Base-by-base conservation (phyloP, 1,140 invertebrate species). In the Euwallacea fornicatus region DNA sequence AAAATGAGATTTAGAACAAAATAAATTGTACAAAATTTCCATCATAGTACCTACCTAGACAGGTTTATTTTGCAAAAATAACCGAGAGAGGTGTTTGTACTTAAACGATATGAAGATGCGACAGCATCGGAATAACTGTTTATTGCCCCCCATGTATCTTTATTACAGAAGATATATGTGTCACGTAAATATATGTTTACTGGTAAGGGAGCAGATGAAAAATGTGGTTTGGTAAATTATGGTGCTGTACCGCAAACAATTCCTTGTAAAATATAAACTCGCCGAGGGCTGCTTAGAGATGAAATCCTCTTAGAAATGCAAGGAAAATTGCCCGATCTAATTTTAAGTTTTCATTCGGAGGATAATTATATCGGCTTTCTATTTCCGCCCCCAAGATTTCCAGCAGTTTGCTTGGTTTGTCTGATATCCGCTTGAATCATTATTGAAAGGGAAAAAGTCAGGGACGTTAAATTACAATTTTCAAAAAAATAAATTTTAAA, bases 61-160 rank as follows among this genome's bases (percentile, higher is more conserved):
- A 50, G 42, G 54, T 65, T 65, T 65, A 65, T 65, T 54, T 54
- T 13, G 42, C 16, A 46, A 47, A 21, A 63, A 21, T 63, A 16
- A 50, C 63, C 53, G 21, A n/a, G 15, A 41, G 42, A 65, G 63
- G 63, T 65, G 47, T 65, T 65, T 65, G 63, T 9, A 21, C 33
- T 55, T 65, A 65, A 65, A 65, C 13, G 46, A 65, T 55, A 65
- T 55, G 63, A 65, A 65, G 63, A 54, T 65, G 42, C 33, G 63
- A 53, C 63, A 65, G 33, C 41, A 41, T 41, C 9, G 42, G 13
- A 65, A 65, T 42, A 63, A 63, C 46, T 46, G 21, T 41, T 61
- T 61, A 61, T 61, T 61, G 59, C 59, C 21, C 7, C 21, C 11
- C 9, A 61, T 61, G 59, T 9, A 61, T 61, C 21, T 61, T 42